These are phyloP conservation scores for Poeciliopsis paucimaculata DNA, from an alignment of 2,797 vertebrate genomes.

Conservation along the genomic window DNA sequence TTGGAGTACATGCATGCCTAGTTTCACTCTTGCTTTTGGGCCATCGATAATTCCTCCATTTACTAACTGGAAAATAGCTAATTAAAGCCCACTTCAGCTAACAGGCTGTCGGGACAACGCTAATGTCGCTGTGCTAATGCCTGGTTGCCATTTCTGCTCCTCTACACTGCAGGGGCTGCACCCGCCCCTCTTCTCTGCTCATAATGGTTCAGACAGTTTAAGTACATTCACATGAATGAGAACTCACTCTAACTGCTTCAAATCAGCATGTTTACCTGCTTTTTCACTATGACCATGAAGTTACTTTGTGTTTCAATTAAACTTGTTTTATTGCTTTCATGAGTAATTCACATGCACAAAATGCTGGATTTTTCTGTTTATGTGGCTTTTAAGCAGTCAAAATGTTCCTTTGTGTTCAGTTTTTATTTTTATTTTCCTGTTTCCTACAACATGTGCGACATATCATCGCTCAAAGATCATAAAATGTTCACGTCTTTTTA, in stretches of 20 bases:
- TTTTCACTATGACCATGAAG: constrained; percentile 12
- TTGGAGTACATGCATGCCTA: constrained; percentile 72
- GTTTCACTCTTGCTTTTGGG: constrained; percentile 93
- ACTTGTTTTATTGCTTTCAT: constrained; percentile 6
- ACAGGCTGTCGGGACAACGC: constrained; percentile 96
- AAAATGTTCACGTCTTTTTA: background rate
- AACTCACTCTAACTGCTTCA: constrained; percentile 17
- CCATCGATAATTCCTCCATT: constrained; percentile 96
- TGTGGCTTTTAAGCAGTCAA: background rate
- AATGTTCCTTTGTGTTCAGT: background rate
- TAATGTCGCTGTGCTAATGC: constrained; percentile 88
- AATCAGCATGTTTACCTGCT: background rate
- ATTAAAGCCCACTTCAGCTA: constrained; percentile 99
- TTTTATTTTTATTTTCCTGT: background rate
- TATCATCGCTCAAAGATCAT: background rate
- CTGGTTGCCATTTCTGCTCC: constrained; percentile 90
- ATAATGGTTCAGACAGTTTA: constrained; percentile 78
- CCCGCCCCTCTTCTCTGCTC: constrained; percentile 80
- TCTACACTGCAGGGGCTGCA: constrained; percentile 84
- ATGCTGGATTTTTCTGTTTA: background rate
- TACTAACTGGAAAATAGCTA: constrained; percentile 98
- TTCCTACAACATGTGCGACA: background rate
- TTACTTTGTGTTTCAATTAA: constrained; percentile 12
- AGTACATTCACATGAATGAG: constrained; percentile 32
- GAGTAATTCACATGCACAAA: constrained; percentile 9